Base-by-base conservation (phyloP, 2,113 vertebrate species). In the Globicephala melas region DNA sequence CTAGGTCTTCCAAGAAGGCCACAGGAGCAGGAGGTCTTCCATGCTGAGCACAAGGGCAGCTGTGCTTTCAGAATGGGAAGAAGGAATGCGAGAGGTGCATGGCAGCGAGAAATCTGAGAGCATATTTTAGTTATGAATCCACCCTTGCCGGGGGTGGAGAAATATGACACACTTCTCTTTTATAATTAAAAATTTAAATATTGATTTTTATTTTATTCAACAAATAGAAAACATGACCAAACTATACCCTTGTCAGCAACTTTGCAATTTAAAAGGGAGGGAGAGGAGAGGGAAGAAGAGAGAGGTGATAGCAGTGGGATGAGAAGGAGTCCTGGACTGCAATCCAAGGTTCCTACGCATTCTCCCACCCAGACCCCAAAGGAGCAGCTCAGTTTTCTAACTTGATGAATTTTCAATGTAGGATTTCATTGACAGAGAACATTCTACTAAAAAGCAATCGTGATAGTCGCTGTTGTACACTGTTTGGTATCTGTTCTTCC, bases 181-280 rank as follows among this genome's bases (percentile, higher is more conserved):
- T 20, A 83, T 77, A 89, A 70, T 73, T 85, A 85, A 71, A 67
- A 31, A 65, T 36, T 28, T 70, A 20, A 28, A 90, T 83, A 41
- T 20, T 58, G 55, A 55, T 31, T 86, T 85, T 90, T 44, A 53
- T 55, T 55, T 55, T 55, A 79, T 94, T 91, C 60, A 84, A 28
- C 60, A 80, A 68, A 60, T 74, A 31, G 21, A 86, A 79, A 44
- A 4, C 77, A 79, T 12, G 8, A 67, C 26, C 67, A 38, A 60
- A 38, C 33, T 74, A 38, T 38, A 36, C 6, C 5, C n/a, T 38
- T 62, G 13, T 70, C 67, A 6, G 36, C 36, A 83, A 80, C 50
- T 60, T 80, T 20, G 3, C 31, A 23, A 17, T 71, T 70, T 65
- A 58, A 91, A 62, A 55, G 12, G 18, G 25, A 65, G 18, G 62